phyloP scores from a whole-genome alignment of 2,888 invertebrate species.

The Gryllus longicercus region DNA sequence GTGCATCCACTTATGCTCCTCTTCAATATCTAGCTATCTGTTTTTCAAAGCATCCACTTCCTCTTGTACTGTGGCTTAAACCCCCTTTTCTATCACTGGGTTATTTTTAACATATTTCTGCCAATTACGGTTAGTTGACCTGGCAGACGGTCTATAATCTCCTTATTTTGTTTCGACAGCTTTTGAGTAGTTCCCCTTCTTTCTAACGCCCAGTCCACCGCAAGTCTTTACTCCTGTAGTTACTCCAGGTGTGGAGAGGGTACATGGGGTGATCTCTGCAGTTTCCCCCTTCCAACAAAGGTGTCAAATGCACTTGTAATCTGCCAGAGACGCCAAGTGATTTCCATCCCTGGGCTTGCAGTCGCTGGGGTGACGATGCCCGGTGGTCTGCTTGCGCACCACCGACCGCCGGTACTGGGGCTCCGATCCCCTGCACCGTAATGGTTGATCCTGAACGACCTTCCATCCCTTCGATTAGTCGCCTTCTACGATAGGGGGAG shows the following conservation, averaged over 20 bases:
- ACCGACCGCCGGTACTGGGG: too few relatives aligned
- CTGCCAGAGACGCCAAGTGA: not conserved
- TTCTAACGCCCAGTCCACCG: not conserved
- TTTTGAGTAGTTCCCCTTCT: not conserved
- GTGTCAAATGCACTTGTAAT: not conserved
- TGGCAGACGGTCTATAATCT: not conserved
- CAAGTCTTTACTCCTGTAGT: not conserved
- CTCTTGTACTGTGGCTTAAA: not conserved
- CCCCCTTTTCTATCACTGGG: not conserved
- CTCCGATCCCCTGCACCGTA: too few relatives aligned
- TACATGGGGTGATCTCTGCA: not conserved
- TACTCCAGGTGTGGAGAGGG: not conserved
- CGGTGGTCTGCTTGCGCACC: not conserved
- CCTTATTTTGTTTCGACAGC: not conserved
- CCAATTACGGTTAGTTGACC: not conserved
- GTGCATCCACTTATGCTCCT: not conserved
- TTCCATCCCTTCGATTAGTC: too few relatives aligned
- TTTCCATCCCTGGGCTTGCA: not conserved
- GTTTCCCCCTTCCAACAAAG: not conserved
- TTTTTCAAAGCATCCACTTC: too few relatives aligned
- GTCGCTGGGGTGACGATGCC: not conserved
- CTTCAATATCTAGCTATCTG: not conserved
- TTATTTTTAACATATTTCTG: not conserved
- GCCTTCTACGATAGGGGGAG: too few relatives aligned
- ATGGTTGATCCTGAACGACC: too few relatives aligned